Evolutionary conservation across 2,113 vertebrate species (phyloP).

Genomic region (Dromas ardeola): DNA sequence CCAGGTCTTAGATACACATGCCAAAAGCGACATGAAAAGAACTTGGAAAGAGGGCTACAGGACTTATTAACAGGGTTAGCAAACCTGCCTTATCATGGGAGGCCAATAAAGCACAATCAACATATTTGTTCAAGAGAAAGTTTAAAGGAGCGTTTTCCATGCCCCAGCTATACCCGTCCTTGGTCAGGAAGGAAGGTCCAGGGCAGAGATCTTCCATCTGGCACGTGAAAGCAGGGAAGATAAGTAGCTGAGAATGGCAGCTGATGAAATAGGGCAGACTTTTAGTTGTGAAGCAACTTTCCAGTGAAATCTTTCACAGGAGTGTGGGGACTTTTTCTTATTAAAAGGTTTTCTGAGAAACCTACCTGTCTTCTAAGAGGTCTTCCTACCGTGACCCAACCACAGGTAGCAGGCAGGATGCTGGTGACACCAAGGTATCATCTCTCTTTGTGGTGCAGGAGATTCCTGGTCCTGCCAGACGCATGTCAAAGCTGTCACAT

Average conservation of each 20-base stretch:
- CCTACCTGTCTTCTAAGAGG: not conserved
- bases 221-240: not conserved
- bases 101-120: not conserved
- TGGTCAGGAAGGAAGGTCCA: not conserved
- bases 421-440: not conserved
- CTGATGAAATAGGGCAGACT: not conserved
- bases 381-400: not conserved
- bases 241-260: not conserved
- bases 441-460: not conserved
- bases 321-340: not conserved
- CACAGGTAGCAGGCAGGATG: not conserved
- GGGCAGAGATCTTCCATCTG: not conserved
- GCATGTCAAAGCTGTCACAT: not conserved
- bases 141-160: not conserved
- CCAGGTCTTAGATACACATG: not conserved
- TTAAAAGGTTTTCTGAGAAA: constrained; percentile 8
- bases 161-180: not conserved
- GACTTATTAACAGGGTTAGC: not conserved
- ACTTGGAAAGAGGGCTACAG: not conserved
- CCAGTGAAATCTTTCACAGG: not conserved
- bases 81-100: not conserved
- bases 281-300: not conserved
- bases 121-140: not conserved
- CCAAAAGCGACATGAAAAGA: not conserved
- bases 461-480: not conserved